Evolutionary conservation across 1,140 invertebrate species (phyloP).

Genomic region (Zaprionus ghesquierei): DNA sequence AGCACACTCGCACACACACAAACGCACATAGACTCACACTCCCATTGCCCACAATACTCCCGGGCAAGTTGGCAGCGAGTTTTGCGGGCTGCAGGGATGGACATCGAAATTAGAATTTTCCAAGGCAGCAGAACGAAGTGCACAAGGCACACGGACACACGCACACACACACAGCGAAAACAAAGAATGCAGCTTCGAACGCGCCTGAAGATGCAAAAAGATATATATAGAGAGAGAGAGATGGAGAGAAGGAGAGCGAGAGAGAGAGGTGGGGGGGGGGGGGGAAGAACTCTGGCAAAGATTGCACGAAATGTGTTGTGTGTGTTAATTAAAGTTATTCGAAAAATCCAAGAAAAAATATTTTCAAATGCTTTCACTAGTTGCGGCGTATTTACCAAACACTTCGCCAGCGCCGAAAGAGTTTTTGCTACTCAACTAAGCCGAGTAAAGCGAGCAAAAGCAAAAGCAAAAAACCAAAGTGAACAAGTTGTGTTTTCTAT

Average conservation of each 20-base stretch:
- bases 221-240: background rate
- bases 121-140: background rate
- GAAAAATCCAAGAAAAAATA: background rate
- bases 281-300: too few species aligned
- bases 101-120: background rate
- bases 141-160: background rate
- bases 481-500: background rate
- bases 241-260: background rate
- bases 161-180: background rate
- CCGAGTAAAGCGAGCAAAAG: background rate
- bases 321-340: background rate
- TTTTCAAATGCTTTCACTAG: background rate
- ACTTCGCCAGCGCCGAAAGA: background rate
- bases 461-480: too few species aligned
- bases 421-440: background rate
- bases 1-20: slow-evolving; percentile 34
- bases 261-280: too few species aligned
- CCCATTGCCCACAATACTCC: background rate
- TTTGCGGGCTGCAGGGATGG: background rate
- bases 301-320: background rate
- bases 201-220: background rate
- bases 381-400: background rate
- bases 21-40: background rate
- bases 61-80: background rate
- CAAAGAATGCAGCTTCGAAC: background rate